These are phyloP conservation scores for Empidonax traillii DNA, from an alignment of 2,113 vertebrate species.

Conservation along the genomic window DNA sequence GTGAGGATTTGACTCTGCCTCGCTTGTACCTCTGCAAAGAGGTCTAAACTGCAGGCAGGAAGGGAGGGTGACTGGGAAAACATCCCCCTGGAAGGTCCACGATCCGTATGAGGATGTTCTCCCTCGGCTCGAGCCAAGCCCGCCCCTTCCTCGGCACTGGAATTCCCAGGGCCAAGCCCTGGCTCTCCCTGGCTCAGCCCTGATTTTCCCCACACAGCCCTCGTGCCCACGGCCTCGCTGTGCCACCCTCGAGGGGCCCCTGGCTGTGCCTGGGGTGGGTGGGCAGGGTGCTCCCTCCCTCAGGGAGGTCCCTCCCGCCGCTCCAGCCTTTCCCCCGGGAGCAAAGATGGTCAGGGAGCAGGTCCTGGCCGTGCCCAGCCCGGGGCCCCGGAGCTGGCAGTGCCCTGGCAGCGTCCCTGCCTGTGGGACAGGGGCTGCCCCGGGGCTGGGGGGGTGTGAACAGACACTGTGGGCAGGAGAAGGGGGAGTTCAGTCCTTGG, in stretches of 20 bases:
- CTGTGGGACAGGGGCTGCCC: neutral
- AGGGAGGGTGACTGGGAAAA: neutral
- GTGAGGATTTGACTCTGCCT: neutral
- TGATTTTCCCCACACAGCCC: neutral
- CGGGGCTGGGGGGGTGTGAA: neutral
- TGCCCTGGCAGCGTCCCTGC: neutral
- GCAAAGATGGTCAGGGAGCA: neutral
- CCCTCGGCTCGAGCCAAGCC: rapidly evolving
- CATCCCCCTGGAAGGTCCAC: rapidly evolving
- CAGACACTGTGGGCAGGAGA: rapidly evolving
- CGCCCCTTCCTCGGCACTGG: rapidly evolving
- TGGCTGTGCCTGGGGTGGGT: neutral
- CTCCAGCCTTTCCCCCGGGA: neutral
- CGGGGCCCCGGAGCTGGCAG: neutral
- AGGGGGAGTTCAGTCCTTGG: neutral
- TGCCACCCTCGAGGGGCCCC: neutral
- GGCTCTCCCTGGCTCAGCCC: neutral
- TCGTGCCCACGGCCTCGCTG: rapidly evolving
- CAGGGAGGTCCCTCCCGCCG: rapidly evolving
- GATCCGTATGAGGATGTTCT: neutral
- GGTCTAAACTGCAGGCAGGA: neutral
- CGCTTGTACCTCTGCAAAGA: neutral
- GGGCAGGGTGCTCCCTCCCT: neutral
- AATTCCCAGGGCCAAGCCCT: rapidly evolving
- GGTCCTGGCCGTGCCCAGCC: rapidly evolving